Conservation (phyloP, 1,140 invertebrate species). For the Apis cerana region DNA sequence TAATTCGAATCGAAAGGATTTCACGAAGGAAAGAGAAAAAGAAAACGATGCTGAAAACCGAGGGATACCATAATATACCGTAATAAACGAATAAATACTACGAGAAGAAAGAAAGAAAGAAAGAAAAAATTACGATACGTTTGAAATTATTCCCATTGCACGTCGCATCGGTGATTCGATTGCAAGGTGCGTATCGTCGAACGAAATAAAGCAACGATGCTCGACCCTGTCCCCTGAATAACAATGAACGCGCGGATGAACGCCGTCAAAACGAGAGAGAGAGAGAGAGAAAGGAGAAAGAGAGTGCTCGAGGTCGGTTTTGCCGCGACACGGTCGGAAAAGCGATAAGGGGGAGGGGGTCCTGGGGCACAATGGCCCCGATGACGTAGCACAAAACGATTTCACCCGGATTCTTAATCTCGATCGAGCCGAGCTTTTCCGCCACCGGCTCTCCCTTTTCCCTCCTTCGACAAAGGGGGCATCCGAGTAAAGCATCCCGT, state of each 20-base stretch:
- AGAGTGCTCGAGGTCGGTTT: constrained; percentile 34
- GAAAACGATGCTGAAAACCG: no score
- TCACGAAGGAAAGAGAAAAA: no score
- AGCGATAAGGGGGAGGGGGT: background rate
- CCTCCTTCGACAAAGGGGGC: no score
- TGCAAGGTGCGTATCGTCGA: constrained; percentile 16
- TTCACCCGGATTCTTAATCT: constrained; percentile 39
- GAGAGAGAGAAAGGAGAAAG: background rate
- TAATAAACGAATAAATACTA: background rate
- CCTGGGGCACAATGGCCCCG: constrained; percentile 8
- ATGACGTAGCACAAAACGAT: constrained; percentile 38
- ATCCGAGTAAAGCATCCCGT: background rate
- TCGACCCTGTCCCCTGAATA: constrained; percentile 3
- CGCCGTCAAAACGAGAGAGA: background rate
- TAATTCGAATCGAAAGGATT: no score
- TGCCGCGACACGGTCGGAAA: constrained; percentile 31
- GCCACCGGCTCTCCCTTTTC: no score
- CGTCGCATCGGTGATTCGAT: constrained; percentile 1
- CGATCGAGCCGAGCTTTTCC: constrained; percentile 27
- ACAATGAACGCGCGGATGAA: constrained; percentile 2
- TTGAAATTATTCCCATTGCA: constrained; percentile 5
- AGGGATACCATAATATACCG: background rate
- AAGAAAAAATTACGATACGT: background rate
- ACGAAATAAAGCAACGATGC: constrained; percentile 26
- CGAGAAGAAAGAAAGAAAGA: background rate